Percentiles rank a stretch among this genome's conserved stretches.
phyloP scores from a whole-genome alignment of 2,113 vertebrate species.

The Elephantulus edwardii region DNA sequence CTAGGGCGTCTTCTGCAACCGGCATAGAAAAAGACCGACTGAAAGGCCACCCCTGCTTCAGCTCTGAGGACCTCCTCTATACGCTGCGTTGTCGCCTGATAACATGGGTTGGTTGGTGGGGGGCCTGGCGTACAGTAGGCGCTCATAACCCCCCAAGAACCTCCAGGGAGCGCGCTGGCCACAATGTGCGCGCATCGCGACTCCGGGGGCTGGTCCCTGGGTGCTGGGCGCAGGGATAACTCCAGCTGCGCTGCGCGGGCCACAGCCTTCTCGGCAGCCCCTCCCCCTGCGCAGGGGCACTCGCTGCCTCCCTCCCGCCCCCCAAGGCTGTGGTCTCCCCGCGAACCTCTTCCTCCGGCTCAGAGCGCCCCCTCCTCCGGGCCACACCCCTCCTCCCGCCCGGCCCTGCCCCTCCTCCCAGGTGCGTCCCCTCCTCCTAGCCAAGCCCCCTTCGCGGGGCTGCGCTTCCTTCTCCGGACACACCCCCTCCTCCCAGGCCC shows the following conservation, averaged over 20 bases:
- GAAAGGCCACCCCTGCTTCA: neutral
- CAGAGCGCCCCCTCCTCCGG: too few relatives aligned
- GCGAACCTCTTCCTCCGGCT: too few relatives aligned
- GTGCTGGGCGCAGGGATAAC: too few relatives aligned
- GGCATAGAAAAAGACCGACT: rapidly evolving
- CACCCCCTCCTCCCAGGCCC: neutral
- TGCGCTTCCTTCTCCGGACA: neutral
- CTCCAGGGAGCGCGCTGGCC: neutral
- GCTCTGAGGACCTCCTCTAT: neutral
- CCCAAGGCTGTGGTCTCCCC: too few relatives aligned
- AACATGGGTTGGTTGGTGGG: too few relatives aligned
- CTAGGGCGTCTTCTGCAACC: neutral
- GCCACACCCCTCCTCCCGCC: neutral
- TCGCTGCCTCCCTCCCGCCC: too few relatives aligned
- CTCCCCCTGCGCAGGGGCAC: too few relatives aligned
- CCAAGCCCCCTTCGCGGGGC: neutral
- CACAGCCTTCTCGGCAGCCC: too few relatives aligned
- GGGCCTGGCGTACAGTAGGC: neutral
- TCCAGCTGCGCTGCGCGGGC: too few relatives aligned
- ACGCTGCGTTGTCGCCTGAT: too few relatives aligned
- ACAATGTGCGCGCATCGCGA: neutral
- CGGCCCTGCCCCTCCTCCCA: neutral
- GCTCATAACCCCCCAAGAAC: neutral
- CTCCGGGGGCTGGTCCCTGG: rapidly evolving
- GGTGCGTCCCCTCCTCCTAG: neutral